Evolutionary conservation across 1,140 invertebrate species (phyloP).

Genomic region (Anadara kagoshimensis): DNA sequence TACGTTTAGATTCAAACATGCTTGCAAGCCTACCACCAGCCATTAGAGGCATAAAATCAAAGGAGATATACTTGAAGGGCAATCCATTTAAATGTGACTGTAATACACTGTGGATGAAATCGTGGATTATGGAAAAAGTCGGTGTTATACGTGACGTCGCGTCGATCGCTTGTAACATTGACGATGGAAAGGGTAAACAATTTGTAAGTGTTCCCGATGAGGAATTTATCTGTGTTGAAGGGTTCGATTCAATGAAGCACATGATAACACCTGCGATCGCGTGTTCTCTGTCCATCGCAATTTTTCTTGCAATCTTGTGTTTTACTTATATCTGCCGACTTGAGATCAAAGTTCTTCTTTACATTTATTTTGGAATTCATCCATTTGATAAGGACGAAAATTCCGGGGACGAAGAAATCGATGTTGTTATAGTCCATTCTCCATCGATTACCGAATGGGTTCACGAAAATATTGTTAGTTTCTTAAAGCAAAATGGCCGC

Average conservation of each 20-base stretch:
- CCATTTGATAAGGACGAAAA: conserved; percentile 57
- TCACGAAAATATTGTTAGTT: conserved; percentile 43
- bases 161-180: conserved; percentile 44
- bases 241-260: conserved; percentile 33
- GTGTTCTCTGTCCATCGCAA: conserved; percentile 25
- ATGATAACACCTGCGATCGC: conserved; percentile 38
- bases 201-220: conserved; percentile 48
- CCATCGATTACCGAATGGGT: conserved; percentile 47
- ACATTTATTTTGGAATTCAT: conserved; percentile 56
- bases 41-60: conserved; percentile 17
- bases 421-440: conserved; percentile 49
- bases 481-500: conserved; percentile 38
- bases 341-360: conserved; percentile 53
- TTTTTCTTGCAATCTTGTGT: conserved; percentile 30
- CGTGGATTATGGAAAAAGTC: conserved; percentile 43
- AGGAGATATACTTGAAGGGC: conserved; percentile 30
- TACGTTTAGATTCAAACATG: conserved; percentile 49
- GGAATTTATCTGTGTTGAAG: conserved; percentile 50
- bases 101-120: conserved; percentile 56
- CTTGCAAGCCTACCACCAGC: conserved; percentile 39
- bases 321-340: conserved; percentile 44
- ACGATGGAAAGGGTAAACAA: conserved; percentile 42
- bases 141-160: conserved; percentile 22
- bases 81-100: conserved; percentile 60
- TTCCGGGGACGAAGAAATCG: conserved; percentile 38